Evolutionary conservation across 2,113 vertebrate genomes (phyloP), one percentile per base, ranked within the genome.

Genomic region (Eonycteris spelaea): DNA sequence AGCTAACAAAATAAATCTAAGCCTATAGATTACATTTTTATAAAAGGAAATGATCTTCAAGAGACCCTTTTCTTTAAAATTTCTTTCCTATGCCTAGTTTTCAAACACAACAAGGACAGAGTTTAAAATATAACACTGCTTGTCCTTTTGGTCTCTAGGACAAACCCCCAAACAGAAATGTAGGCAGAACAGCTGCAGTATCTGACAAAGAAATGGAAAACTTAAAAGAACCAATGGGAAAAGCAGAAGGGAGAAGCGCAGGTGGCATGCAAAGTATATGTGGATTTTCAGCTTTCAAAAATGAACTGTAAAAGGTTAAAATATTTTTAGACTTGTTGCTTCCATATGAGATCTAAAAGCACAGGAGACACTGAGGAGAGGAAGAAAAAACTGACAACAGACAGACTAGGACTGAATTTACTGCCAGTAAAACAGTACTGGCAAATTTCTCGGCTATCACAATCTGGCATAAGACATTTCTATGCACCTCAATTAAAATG

Each of bases 1-100:
- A 92, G 51, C 35, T 65, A 95, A 16, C 38, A 83, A 93, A 86
- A 74, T 70, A 67, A 83, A 93, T 67, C 38, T 87, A 83, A 78
- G 3, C 10, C 35, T 68, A 77, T 16, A 67, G 14, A 74, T 61
- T 78, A 73, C 21, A 38, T 94, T 96, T 92, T 79, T 80, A 91
- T 75, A 79, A 91, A 93, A 85, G 65, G 10, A 84, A 85, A 61
- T 12, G 8, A 67, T 38, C 48, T 45, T 53, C 40, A 88, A 61
- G 30, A 79, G 30, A 22, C 35, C 88, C 68, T 88, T 74, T 79
- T 74, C 86, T 26, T 88, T 87, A 48, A 85, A 80, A 73, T 91
- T 38, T 91, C 19, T 61, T 87, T 79, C 70, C 55, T 57, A 40
- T 45, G 55, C 15, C 11, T 82, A 73, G 30, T 95, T 75, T 94